Evolutionary conservation across 1,140 invertebrate species (phyloP).

Genomic region (Hylaeus volcanicus): DNA sequence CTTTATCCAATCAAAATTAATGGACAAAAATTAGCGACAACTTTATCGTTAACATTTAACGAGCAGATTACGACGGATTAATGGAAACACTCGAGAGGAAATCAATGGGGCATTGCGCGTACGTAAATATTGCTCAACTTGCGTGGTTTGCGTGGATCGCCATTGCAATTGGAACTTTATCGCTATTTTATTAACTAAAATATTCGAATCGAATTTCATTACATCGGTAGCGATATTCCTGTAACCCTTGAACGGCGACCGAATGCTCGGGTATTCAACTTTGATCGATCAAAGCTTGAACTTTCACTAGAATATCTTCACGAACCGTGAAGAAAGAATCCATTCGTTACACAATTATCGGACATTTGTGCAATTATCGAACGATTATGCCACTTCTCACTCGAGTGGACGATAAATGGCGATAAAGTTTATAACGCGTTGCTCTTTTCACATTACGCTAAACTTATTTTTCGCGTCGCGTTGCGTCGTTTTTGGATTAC

Average conservation of each 20-base stretch:
- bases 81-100: constrained; percentile 8
- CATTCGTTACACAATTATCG: background rate
- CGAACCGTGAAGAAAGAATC: background rate
- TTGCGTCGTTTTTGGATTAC: background rate
- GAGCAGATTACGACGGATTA: background rate
- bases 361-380: constrained; percentile 1
- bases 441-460: background rate
- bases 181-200: no score
- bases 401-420: constrained; percentile 8
- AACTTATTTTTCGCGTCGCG: background rate
- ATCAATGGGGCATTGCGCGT: constrained; percentile 46
- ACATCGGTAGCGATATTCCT: no score
- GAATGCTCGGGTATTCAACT: no score
- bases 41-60: background rate
- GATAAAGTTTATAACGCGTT: background rate
- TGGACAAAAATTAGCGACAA: background rate
- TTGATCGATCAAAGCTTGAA: background rate
- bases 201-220: no score
- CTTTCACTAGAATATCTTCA: constrained; percentile 36
- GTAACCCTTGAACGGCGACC: no score
- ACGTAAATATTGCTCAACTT: background rate
- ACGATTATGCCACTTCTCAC: constrained; percentile 1
- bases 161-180: no score
- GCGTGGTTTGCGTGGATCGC: no score
- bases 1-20: background rate